Conservation (phyloP, 2,797 vertebrate genomes). For the Triplophysa bombifrons region DNA sequence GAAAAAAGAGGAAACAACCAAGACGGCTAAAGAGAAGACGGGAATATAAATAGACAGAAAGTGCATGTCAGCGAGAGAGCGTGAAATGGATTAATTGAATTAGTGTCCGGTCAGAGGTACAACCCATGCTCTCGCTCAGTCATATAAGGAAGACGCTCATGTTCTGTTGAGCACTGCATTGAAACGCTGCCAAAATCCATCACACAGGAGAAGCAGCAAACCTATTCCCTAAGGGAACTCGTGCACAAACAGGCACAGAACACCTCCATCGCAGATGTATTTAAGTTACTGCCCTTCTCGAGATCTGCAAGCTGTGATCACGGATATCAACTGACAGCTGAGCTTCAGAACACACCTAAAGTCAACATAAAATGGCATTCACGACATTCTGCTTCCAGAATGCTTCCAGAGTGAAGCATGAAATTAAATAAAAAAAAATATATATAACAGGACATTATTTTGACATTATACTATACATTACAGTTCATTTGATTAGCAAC, state of each 20-base stretch:
- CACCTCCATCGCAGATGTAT: slow-evolving; percentile 7
- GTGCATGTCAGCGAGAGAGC: slow-evolving; percentile 15
- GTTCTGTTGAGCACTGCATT: slow-evolving; percentile 41
- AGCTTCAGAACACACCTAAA: neutral
- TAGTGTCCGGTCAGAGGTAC: slow-evolving; percentile 19
- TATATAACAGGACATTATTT: no score
- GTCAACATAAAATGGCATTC: neutral
- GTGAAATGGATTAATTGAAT: slow-evolving; percentile 28
- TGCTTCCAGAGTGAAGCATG: neutral
- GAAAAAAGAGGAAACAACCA: neutral
- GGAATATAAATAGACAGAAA: slow-evolving; percentile 29
- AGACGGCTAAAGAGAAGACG: neutral
- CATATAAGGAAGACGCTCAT: slow-evolving; percentile 71
- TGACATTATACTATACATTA: no score
- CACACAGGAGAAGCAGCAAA: slow-evolving; percentile 15
- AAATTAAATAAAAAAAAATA: neutral
- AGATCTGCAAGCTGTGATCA: neutral
- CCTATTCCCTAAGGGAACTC: neutral
- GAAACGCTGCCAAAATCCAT: slow-evolving; percentile 47
- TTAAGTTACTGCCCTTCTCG: neutral
- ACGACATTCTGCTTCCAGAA: neutral
- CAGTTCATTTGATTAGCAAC: no score
- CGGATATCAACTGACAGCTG: neutral
- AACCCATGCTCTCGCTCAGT: slow-evolving; percentile 56
- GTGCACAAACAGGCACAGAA: neutral